Percentiles rank a stretch among this genome's conserved stretches.
Evolutionary conservation across 2,888 invertebrate species (phyloP).

Genomic region (Lymantria dispar): DNA sequence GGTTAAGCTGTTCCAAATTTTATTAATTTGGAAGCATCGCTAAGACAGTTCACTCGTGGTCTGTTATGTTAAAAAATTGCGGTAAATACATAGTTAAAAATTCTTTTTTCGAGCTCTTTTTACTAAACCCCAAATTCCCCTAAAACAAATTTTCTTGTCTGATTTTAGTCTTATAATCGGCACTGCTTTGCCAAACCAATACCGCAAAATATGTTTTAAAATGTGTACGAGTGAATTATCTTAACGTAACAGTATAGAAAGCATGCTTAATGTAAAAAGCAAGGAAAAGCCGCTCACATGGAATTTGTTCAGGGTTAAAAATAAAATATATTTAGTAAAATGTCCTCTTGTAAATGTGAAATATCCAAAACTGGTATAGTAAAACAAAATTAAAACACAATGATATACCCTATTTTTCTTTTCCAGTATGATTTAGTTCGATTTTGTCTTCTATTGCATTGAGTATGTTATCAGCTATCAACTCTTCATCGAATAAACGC

Average conservation of each 20-base stretch:
- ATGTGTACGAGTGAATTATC: conserved; percentile 20
- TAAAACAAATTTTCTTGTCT: no score
- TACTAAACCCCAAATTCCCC: no score
- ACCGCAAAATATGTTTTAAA: neutral
- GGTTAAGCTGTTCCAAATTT: neutral
- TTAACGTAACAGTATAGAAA: conserved; percentile 8
- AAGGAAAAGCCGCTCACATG: conserved; percentile 71
- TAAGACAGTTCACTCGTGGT: conserved; percentile 29
- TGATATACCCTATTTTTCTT: no score
- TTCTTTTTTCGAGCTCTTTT: neutral
- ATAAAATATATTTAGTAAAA: neutral
- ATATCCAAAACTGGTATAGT: no score
- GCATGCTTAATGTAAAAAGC: conserved; percentile 60
- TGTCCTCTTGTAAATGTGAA: no score
- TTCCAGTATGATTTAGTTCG: no score
- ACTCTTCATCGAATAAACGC: no score
- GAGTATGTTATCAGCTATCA: no score
- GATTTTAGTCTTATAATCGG: no score
- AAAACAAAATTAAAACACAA: no score
- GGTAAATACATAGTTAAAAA: neutral
- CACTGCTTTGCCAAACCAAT: no score
- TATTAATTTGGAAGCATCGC: conserved; percentile 7
- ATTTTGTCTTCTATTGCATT: no score
- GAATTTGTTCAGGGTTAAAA: conserved; percentile 5
- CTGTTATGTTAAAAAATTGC: neutral